Evolutionary conservation across 37 sponge, comb jelly and placozoan genomes (phyloP).

Genomic region (Ianthella basta): DNA sequence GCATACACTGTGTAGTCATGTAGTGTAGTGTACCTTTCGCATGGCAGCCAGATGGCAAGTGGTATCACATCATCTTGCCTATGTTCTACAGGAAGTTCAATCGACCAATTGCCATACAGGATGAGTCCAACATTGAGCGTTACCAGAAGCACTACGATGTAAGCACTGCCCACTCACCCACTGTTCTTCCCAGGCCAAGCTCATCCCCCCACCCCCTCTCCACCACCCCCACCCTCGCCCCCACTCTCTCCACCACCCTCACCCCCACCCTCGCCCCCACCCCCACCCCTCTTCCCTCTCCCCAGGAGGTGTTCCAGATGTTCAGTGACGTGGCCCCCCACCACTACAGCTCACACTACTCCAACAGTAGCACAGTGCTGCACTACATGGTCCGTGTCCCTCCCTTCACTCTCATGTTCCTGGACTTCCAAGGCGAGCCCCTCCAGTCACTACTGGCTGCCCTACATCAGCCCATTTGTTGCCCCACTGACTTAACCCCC

Average conservation of each 20-base stretch:
- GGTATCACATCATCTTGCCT: too few relatives aligned
- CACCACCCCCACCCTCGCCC: not conserved
- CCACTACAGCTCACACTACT: slow-evolving; percentile 99
- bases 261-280: not conserved
- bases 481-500: not conserved
- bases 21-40: too few relatives aligned
- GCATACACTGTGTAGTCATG: too few relatives aligned
- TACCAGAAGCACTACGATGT: slow-evolving; percentile 84
- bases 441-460: not conserved
- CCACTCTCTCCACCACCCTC: not conserved
- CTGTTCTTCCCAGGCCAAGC: not conserved
- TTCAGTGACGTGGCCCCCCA: slow-evolving; percentile 60
- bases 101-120: slow-evolving; percentile 84
- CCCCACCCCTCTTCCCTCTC: not conserved
- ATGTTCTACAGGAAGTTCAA: slow-evolving; percentile 60
- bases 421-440: slow-evolving; percentile 88
- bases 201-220: not conserved
- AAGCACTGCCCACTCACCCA: not conserved
- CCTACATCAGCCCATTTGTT: not conserved
- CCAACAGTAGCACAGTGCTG: slow-evolving; percentile 95
- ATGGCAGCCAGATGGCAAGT: too few relatives aligned
- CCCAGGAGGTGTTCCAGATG: slow-evolving; percentile 26
- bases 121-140: slow-evolving; percentile 67
- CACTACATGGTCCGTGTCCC: slow-evolving; percentile 96
- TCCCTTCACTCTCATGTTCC: slow-evolving; percentile 96